Evolutionary conservation across 2,113 vertebrate genomes (phyloP), one percentile per base, ranked within the genome.

Genomic region (Nettapus auritus): DNA sequence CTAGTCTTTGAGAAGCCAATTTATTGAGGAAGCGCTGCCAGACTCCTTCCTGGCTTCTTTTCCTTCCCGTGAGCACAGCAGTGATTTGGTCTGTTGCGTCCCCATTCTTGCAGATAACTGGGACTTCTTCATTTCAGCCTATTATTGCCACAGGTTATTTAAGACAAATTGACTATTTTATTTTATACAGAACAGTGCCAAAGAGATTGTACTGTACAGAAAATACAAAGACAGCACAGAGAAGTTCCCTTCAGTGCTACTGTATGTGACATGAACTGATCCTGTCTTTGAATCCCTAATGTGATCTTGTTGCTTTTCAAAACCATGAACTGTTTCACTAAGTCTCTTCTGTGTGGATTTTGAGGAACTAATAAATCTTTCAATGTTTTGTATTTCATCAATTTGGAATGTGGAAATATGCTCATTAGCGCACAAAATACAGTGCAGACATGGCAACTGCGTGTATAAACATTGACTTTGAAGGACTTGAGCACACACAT

Each of bases 1-100:
- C 34, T 67, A 25, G 63, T 63, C 84, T 96, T 79, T 93, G 90
- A 92, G 86, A 93, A 87, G 69, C 83, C 62, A 71, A 70, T 48
- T 95, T 82, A 8, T 66, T 92, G 70, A 31, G 82, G 78, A 86
- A 90, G 38, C 28, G 6, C 42, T 85, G 69, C 36, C 73, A 75
- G 80, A 15, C 11, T 77, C 46, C 88, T 73, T 86, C 63, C 64
- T 69, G 74, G 25, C 66, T 96, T 89, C 38, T 50, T 62, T 85
- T 88, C 82, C 78, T 50, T 19, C 25, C 13, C 4, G 10, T 17
- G 75, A 70, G 33, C 82, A 71, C 40, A 2, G 1, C 3, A 14
- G 55, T 59, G 63, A n/a, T 31, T 81, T 83, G 18, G 7, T 71
- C 22, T 28, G 26, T 84, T 86, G 69, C 5, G 59, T 94, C 59